Conservation (phyloP, 1,140 invertebrate species). For the Hetaerina americana region DNA sequence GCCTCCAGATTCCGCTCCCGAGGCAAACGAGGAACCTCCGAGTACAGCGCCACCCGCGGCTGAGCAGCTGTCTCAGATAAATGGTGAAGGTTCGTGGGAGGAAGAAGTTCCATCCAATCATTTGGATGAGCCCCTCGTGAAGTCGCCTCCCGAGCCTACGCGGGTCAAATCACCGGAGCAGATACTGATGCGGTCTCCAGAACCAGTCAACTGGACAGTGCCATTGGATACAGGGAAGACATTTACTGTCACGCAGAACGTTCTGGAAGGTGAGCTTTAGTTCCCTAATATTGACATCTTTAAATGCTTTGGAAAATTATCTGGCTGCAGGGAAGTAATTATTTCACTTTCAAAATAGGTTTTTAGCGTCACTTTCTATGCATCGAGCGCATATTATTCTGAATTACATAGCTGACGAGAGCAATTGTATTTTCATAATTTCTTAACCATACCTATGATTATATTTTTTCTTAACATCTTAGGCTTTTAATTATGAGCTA, state of each 20-base stretch:
- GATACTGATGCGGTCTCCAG: slow-evolving; percentile 77
- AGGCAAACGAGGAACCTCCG: not conserved
- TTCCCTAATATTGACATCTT: not conserved
- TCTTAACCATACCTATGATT: no score
- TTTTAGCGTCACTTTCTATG: no score
- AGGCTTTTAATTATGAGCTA: no score
- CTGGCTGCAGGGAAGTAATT: not conserved
- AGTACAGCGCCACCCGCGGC: not conserved
- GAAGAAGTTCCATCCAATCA: not conserved
- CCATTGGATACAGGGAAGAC: slow-evolving; percentile 84
- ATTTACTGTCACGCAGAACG: slow-evolving; percentile 82
- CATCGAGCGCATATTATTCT: no score
- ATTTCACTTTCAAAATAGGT: not conserved
- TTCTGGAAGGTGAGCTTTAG: slow-evolving; percentile 61
- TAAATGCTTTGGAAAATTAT: not conserved
- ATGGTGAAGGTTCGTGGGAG: not conserved
- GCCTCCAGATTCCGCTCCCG: not conserved
- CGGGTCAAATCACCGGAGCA: slow-evolving; percentile 86
- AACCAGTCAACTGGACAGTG: slow-evolving; percentile 88
- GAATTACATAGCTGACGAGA: no score
- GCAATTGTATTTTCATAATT: no score
- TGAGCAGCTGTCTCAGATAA: not conserved
- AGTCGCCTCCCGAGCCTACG: slow-evolving; percentile 80
- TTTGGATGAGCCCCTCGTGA: slow-evolving; percentile 54
- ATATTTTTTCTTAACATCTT: no score